These are phyloP conservation scores for Cremastobaeus sp. DNA, from an alignment of 2,888 invertebrate genomes.

Conservation along the genomic window DNA sequence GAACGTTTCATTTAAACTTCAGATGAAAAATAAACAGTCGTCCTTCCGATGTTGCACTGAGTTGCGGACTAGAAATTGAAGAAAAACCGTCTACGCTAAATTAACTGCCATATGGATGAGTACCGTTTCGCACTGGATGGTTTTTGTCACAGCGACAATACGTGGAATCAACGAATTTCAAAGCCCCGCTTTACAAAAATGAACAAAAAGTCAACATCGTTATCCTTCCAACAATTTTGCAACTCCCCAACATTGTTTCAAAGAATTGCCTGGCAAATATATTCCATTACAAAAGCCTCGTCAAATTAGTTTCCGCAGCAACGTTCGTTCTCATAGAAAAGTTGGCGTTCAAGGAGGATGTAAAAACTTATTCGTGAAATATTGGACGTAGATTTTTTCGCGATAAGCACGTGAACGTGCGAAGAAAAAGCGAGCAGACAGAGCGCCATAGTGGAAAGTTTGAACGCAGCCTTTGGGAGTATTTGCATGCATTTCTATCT, in stretches of 20 bases:
- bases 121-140: conserved; percentile 70
- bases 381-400: neutral
- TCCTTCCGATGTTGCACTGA: conserved; percentile 21
- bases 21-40: too few species aligned
- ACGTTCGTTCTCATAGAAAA: too few species aligned
- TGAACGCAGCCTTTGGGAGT: conserved; percentile 23
- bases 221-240: neutral
- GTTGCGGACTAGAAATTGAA: too few species aligned
- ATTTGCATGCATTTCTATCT: conserved; percentile 52
- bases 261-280: too few species aligned
- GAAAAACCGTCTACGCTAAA: conserved; percentile 15
- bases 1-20: too few species aligned
- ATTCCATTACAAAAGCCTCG: too few species aligned
- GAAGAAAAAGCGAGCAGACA: conserved; percentile 1
- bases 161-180: conserved; percentile 66
- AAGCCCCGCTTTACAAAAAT: conserved; percentile 26
- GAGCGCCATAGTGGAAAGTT: too few species aligned
- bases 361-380: too few species aligned
- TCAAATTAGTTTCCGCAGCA: too few species aligned
- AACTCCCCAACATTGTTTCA: too few species aligned
- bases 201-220: conserved; percentile 1
- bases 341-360: too few species aligned
- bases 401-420: neutral
- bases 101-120: conserved; percentile 65
- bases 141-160: conserved; percentile 65